These are phyloP conservation scores for Mesochorus sp. DNA, from an alignment of 2,888 invertebrate genomes.

Conservation along the genomic window DNA sequence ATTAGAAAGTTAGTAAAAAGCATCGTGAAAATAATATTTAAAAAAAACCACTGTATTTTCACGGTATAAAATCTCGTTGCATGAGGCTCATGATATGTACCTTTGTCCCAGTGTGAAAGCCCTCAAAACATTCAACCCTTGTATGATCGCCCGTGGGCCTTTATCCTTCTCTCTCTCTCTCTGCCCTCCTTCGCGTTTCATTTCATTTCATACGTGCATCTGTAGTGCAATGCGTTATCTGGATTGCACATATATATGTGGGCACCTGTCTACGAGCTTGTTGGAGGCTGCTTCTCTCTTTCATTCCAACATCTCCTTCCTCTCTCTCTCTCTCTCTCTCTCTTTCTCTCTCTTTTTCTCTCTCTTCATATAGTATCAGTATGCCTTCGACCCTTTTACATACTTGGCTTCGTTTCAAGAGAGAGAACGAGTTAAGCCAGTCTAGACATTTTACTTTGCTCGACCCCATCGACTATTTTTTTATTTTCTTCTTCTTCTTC, in stretches of 20 bases:
- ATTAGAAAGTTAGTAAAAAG: no score
- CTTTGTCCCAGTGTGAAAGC: conserved; percentile 70
- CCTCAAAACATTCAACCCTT: conserved; percentile 69
- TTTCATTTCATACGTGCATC: neutral
- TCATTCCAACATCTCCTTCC: neutral
- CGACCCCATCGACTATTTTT: conserved; percentile 3
- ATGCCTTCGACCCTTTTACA: conserved; percentile 24
- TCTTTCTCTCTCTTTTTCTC: neutral
- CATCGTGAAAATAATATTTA: no score
- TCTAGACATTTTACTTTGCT: conserved; percentile 48
- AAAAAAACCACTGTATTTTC: conserved; percentile 71
- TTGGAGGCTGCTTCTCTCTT: conserved; percentile 24
- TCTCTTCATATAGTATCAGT: neutral
- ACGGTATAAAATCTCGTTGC: conserved; percentile 65
- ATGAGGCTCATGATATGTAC: conserved; percentile 71
- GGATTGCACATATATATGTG: neutral
- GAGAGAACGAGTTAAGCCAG: conserved; percentile 39
- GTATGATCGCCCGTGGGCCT: conserved; percentile 5
- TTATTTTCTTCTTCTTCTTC: neutral
- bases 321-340: neutral
- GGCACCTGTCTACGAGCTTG: conserved; percentile 14
- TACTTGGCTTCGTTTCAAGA: conserved; percentile 25
- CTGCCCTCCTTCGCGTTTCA: conserved; percentile 54
- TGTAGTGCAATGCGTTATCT: conserved; percentile 5
- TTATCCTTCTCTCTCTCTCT: conserved; percentile 32